Base-by-base conservation (phyloP, 2,797 vertebrate species). In the Crenichthys baileyi region DNA sequence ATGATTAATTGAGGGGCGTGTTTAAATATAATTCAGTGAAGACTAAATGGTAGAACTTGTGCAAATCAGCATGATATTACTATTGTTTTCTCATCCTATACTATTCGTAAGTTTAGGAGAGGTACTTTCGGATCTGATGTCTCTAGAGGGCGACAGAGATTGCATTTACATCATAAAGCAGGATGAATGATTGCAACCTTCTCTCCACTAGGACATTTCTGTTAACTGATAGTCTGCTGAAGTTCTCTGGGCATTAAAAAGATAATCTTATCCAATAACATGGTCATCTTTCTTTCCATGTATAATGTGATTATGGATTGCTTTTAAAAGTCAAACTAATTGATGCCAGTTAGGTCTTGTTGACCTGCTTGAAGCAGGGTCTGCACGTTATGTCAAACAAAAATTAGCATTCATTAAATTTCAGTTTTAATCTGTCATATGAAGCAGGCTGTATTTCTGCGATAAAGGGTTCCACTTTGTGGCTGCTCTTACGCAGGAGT, bases 81-180 rank as follows among this genome's bases (percentile, higher is more conserved):
- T 72, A 76, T 22, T 22, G 72, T 68, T 6, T 70, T 67, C 4
- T 56, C 50, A 77, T 26, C 46, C 72, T 44, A 41, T 13, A 16
- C 13, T 46, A 2, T n/a, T n/a, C 11, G 8, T 70, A 67, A 8
- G 39, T 70, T 46, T n/a, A 15, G 41, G 7, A 16, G 39, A 7
- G 41, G 12, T 70, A 7, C 39, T 46, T n/a, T 44, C 61, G n/a
- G 24, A 51, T 79, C 5, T 1, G 63, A 11, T 77, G 2, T 81
- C 90, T 90, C 92, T 91, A 94, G 94, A 89, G 91, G 92, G 93
- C 90, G 88, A 81, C 44, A 92, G 72, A 92, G 87, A 81, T 91
- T 80, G 70, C n/a, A 61, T 0, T 86, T 24, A 24, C 12, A 31
- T 2, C n/a, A 5, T 7, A 44, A 36, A 73, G 4, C 24, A 12